Base-by-base conservation (phyloP, 2,888 invertebrate genomes). In the Sericinus montela region DNA sequence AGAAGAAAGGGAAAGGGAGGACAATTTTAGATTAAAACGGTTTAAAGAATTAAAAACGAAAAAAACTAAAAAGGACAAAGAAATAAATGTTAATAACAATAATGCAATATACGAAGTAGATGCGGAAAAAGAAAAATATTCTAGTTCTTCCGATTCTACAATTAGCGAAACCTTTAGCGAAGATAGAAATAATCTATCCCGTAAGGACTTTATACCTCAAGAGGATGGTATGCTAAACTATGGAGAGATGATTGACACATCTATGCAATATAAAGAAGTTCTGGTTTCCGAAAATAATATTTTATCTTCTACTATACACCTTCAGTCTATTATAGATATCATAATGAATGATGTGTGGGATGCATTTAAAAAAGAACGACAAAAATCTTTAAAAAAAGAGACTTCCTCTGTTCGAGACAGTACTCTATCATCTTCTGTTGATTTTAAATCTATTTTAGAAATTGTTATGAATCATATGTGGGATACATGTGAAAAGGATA, bases 1-100 rank as follows among this genome's bases (percentile, higher is more conserved):
- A 23, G 67, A 69, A 51, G 65, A 67, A 45, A 59, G 59, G 30
- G 59, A 63, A 38, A 55, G 67, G 54, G 69, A 69, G 43, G 70
- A 75, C 38, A 66, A 55, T 39, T 70, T 72, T 52, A 61, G 72
- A 52, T 48, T 74, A 1, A 72, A 69, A 56, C 41, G 67, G 35
- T 69, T 75, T 42, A 71, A 72, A 49, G 56, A 67, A 35, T 61
- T 69, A 41, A 56, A 56, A 53, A 28, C 23, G 19, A 59, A 57
- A 45, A 54, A 59, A 34, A 45, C 52, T 28, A 48, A 45, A 25
- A 53, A 43, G 11, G 11, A 32, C n/a, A n/a, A n/a, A 30, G n/a
- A 30, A n/a, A n/a, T 30, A 11, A 11, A 32, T 11, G 19, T 19
- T 5, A 5, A 3, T 19, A 4, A 32, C 4, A 41, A 39, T 34